phyloP scores from a whole-genome alignment of 2,797 vertebrate species.

The Danionella dracula region DNA sequence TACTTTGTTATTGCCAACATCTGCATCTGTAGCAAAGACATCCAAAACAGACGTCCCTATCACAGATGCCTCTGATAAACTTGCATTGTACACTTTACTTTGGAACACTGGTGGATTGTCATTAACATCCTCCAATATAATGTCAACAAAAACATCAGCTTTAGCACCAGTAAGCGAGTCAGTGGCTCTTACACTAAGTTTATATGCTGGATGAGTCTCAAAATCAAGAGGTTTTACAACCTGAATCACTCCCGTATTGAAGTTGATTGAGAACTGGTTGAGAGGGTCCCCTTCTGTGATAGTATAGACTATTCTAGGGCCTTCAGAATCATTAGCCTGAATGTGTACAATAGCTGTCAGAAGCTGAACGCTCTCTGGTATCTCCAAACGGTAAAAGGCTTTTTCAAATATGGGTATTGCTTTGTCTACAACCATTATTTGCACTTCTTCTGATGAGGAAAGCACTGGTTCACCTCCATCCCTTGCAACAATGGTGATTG shows the following conservation, averaged over 20 bases:
- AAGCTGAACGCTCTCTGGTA: conserved; percentile 86
- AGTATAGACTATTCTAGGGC: conserved; percentile 90
- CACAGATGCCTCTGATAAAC: conserved; percentile 88
- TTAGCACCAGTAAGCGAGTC: conserved; percentile 89
- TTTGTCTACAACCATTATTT: conserved; percentile 87
- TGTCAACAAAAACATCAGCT: conserved; percentile 91
- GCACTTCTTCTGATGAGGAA: conserved; percentile 80
- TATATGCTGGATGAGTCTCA: conserved; percentile 93
- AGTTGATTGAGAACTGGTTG: conserved; percentile 90
- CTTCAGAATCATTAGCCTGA: conserved; percentile 92
- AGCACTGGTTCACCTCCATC: conserved; percentile 84
- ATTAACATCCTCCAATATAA: conserved; percentile 91
- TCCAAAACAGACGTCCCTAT: conserved; percentile 80
- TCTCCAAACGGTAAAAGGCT: conserved; percentile 91
- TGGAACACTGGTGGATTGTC: conserved; percentile 86
- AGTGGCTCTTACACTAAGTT: conserved; percentile 85
- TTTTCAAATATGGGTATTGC: conserved; percentile 95
- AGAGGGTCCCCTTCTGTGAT: conserved; percentile 93
- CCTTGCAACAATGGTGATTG: conserved; percentile 79
- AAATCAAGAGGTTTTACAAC: conserved; percentile 86
- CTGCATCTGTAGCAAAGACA: conserved; percentile 80
- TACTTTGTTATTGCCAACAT: conserved; percentile 83
- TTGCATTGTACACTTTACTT: conserved; percentile 70
- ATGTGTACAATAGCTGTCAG: conserved; percentile 88
- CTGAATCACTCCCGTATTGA: conserved; percentile 92